Evolutionary conservation across 2,113 vertebrate species (phyloP), one percentile per base, ranked within the genome.

Genomic region (Bettongia penicillata): DNA sequence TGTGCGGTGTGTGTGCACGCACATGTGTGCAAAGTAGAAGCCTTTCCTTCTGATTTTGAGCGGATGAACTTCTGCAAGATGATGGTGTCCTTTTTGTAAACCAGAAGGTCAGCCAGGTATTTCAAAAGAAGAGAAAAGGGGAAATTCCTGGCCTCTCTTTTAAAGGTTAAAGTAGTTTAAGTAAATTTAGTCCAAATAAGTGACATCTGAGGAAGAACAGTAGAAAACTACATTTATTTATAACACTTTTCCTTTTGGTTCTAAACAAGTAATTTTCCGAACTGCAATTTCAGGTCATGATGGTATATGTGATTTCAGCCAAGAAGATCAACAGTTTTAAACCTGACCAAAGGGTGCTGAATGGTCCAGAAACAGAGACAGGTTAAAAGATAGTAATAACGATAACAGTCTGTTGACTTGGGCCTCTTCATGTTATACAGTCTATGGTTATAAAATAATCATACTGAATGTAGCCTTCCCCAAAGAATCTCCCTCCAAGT

Each of bases 141-240:
- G 90, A 94, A 90, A 95, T 95, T 98, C 97, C 95, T 98, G 98
- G 97, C 98, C 98, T 98, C 98, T 99, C 97, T 98, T 92, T 95
- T 97, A 98, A 99, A 99, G 98, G 98, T 99, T 99, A 98, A 98
- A 98, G 97, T 98, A 97, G 97, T 98, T 98, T 98, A 98, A 98
- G 98, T 98, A 99, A 98, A 98, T 99, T 98, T 98, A 98, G 98
- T 98, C 98, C 98, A 98, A 99, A 97, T 97, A 98, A 98, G 98
- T 98, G 98, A 98, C 97, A 98, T 98, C 98, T 98, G 98, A 97
- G 97, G 96, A 97, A 98, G 97, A 98, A 98, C 98, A 98, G 90
- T 98, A 98, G 97, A 97, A 98, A 98, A 98, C 97, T 97, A 93
- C 97, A 97, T 98, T 97, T 98, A 98, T 98, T 97, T 98, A 97